A percentile compares a stretch with the other conserved stretches of the same genome.
phyloP scores from a whole-genome alignment of 2,113 vertebrate genomes.

The Gorsachius goisagi region DNA sequence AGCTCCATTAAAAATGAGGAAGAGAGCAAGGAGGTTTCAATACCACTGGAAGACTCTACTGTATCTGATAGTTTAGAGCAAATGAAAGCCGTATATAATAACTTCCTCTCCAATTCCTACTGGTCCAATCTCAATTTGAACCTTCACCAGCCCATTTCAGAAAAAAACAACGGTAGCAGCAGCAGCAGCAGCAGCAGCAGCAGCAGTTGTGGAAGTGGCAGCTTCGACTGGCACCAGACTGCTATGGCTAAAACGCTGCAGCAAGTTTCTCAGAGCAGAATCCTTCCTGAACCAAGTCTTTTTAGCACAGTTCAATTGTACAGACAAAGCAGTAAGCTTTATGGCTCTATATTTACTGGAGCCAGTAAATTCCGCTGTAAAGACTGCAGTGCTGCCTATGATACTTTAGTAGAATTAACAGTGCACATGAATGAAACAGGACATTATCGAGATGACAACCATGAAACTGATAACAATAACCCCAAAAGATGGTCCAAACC shows the following conservation, averaged over 20 bases:
- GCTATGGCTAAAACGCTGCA: slow-evolving; percentile 96
- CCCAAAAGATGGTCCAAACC: slow-evolving; percentile 97
- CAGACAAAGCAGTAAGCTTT: slow-evolving; percentile 96
- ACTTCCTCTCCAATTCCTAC: slow-evolving; percentile 98
- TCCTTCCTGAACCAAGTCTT: slow-evolving; percentile 89
- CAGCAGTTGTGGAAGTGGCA: slow-evolving; percentile 93
- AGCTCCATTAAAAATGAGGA: slow-evolving; percentile 94
- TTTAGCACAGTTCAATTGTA: slow-evolving; percentile 99
- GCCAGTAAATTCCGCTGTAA: slow-evolving; percentile 99
- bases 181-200: slow-evolving; percentile 95
- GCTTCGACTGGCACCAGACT: slow-evolving; percentile 98
- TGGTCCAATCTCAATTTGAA: slow-evolving; percentile 96
- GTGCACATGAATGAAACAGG: slow-evolving; percentile 99
- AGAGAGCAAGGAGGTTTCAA: slow-evolving; percentile 86
- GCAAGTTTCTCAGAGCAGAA: slow-evolving; percentile 90
- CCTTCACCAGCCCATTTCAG: slow-evolving; percentile 84
- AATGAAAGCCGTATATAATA: slow-evolving; percentile 99
- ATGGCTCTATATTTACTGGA: slow-evolving; percentile 97
- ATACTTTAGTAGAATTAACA: slow-evolving; percentile 94
- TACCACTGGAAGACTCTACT: slow-evolving; percentile 79
- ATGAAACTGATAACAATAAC: slow-evolving; percentile 91
- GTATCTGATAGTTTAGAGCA: slow-evolving; percentile 94
- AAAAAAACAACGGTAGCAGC: slow-evolving; percentile 88
- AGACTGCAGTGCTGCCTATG: slow-evolving; percentile 97
- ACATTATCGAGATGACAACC: slow-evolving; percentile 98